Percentiles rank a stretch among this genome's conserved stretches.
Evolutionary conservation across 2,797 vertebrate genomes (phyloP).

Genomic region (Gymnocypris eckloni): DNA sequence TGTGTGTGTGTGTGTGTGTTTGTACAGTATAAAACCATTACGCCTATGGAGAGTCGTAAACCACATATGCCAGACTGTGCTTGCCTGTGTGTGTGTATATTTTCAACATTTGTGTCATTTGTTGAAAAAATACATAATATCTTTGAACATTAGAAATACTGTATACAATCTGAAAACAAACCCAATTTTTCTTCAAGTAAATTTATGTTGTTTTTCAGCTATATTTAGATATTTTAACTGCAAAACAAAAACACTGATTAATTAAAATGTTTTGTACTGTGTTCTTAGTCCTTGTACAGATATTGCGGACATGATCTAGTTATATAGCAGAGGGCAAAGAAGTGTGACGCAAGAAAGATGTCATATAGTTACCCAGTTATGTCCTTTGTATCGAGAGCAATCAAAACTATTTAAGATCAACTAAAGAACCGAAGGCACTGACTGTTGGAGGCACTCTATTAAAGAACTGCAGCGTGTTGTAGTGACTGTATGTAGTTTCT

Average conservation of each 20-base stretch:
- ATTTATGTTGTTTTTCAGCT: neutral
- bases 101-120: too few species aligned
- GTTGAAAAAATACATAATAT: neutral
- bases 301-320: constrained; percentile 46
- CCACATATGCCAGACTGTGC: too few species aligned
- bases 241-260: neutral
- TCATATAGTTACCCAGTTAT: constrained; percentile 60
- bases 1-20: neutral
- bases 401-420: constrained; percentile 59
- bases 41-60: too few species aligned
- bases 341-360: constrained; percentile 70
- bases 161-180: neutral
- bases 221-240: neutral
- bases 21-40: neutral
- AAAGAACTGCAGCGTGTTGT: constrained; percentile 46
- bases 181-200: neutral
- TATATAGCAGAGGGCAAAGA: constrained; percentile 69
- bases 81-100: neutral
- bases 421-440: constrained; percentile 78
- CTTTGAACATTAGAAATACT: neutral
- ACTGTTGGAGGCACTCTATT: constrained; percentile 79
- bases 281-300: constrained; percentile 61
- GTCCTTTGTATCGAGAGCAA: constrained; percentile 71
- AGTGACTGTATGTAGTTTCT: constrained; percentile 64
- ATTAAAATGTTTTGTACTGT: neutral